A percentile compares a stretch with the other conserved stretches of the same genome.
Evolutionary conservation across 1,140 invertebrate species (phyloP).

Genomic region (Aphaenogaster floridana): DNA sequence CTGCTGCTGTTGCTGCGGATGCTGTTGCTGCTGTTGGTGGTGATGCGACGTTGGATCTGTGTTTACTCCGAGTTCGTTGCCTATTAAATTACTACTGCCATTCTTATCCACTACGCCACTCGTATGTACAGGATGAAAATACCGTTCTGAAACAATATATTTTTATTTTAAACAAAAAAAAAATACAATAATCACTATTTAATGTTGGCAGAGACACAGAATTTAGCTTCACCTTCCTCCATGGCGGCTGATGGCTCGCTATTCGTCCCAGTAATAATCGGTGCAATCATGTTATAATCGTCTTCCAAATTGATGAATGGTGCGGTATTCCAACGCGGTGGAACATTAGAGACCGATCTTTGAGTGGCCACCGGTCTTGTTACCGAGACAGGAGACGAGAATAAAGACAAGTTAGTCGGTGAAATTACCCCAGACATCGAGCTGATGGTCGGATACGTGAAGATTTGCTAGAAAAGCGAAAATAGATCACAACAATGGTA

Average conservation of each 20-base stretch:
- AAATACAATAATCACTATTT: background rate
- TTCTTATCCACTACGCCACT: slow-evolving; percentile 85
- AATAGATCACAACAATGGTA: background rate
- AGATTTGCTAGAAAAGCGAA: slow-evolving; percentile 90
- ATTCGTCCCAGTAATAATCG: slow-evolving; percentile 85
- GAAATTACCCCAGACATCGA: slow-evolving; percentile 95
- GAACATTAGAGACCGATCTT: slow-evolving; percentile 87
- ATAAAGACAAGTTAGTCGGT: slow-evolving; percentile 95
- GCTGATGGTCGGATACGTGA: slow-evolving; percentile 94
- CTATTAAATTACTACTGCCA: slow-evolving; percentile 82
- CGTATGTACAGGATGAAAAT: slow-evolving; percentile 86
- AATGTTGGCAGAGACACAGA: background rate
- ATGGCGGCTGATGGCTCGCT: slow-evolving; percentile 84
- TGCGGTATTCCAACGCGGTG: slow-evolving; percentile 94
- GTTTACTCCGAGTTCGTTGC: slow-evolving; percentile 80
- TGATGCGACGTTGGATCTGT: slow-evolving; percentile 83
- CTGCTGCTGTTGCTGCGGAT: slow-evolving; percentile 79
- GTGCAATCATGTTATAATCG: slow-evolving; percentile 95
- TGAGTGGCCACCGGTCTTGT: slow-evolving; percentile 89
- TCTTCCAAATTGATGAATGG: slow-evolving; percentile 96
- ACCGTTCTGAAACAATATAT: slow-evolving; percentile 82
- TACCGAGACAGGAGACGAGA: slow-evolving; percentile 93
- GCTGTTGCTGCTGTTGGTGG: slow-evolving; percentile 80
- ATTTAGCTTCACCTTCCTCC: slow-evolving; percentile 82
- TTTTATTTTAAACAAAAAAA: background rate